Conservation (phyloP, 2,113 vertebrate species). For the Gracilinanus agilis region DNA sequence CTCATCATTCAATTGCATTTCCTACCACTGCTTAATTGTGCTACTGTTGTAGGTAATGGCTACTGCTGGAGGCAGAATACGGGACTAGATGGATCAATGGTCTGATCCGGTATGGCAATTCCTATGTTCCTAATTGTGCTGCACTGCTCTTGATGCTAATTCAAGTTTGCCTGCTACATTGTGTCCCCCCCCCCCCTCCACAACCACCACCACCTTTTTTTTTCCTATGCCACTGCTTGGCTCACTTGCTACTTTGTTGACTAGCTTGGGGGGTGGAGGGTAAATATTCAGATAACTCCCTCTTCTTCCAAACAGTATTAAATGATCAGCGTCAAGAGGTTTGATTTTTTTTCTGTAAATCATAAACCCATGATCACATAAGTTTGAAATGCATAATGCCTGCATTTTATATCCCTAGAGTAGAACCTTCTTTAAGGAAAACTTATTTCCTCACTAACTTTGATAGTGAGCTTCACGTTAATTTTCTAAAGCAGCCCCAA, state of each 20-base stretch:
- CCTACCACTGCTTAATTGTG: background rate
- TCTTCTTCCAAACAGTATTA: background rate
- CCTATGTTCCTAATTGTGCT: background rate
- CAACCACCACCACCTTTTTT: too few species aligned
- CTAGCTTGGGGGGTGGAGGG: constrained; percentile 9
- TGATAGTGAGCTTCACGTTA: background rate
- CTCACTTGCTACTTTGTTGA: constrained; percentile 2
- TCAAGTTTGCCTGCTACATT: accelerated
- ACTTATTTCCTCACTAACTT: background rate
- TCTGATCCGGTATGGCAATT: background rate
- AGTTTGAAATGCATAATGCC: constrained; percentile 31
- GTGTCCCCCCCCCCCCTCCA: accelerated
- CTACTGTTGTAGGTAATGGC: background rate
- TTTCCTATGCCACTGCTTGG: background rate
- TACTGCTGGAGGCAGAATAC: background rate
- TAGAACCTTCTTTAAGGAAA: constrained; percentile 18
- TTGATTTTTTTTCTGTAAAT: constrained; percentile 38
- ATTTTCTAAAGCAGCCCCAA: constrained; percentile 26
- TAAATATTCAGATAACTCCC: constrained; percentile 49
- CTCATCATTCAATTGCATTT: background rate
- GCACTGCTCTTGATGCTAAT: constrained; percentile 24
- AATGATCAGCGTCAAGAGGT: constrained; percentile 1
- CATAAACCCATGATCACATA: background rate
- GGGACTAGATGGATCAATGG: background rate
- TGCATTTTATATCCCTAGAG: background rate